A percentile compares a stretch with the other conserved stretches of the same genome.
Evolutionary conservation across 2,888 invertebrate species (phyloP).

Genomic region (Lamproptera curius): DNA sequence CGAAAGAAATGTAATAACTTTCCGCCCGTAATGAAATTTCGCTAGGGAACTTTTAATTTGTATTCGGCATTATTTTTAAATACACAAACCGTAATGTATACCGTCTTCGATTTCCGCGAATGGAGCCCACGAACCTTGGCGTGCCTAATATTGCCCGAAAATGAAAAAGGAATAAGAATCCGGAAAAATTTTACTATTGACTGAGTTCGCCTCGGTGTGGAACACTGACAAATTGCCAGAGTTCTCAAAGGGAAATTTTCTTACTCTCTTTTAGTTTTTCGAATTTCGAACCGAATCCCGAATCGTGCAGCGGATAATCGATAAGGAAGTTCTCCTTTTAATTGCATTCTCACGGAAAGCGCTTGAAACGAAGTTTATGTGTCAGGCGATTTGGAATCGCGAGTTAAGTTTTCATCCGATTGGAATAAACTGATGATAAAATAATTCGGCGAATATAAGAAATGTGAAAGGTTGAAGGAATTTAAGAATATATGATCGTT

Average conservation of each 20-base stretch:
- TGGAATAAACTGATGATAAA: no score
- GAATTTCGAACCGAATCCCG: conserved; percentile 36
- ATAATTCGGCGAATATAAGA: no score
- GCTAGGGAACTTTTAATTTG: conserved; percentile 43
- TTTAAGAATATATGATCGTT: no score
- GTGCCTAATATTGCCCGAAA: conserved; percentile 65
- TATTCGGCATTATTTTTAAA: conserved; percentile 53
- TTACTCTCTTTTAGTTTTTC: conserved; percentile 40
- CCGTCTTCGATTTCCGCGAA: conserved; percentile 43
- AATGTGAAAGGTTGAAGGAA: no score
- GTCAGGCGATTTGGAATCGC: conserved; percentile 39
- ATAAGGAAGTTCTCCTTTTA: conserved; percentile 45
- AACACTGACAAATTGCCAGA: conserved; percentile 69
- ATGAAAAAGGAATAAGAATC: conserved; percentile 65
- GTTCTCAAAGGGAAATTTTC: conserved; percentile 55
- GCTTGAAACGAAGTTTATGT: conserved; percentile 45
- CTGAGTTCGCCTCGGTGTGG: conserved; percentile 60
- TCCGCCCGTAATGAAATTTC: conserved; percentile 1
- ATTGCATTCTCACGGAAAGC: conserved; percentile 42
- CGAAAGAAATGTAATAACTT: background rate
- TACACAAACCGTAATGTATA: conserved; percentile 60
- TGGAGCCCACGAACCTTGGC: conserved; percentile 58
- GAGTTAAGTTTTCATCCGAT: no score
- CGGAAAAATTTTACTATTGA: conserved; percentile 65
- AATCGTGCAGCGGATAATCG: conserved; percentile 38